Percentiles rank a stretch among this genome's conserved stretches.
Conservation (phyloP, 2,113 vertebrate species). For the Erpornis zantholeuca region DNA sequence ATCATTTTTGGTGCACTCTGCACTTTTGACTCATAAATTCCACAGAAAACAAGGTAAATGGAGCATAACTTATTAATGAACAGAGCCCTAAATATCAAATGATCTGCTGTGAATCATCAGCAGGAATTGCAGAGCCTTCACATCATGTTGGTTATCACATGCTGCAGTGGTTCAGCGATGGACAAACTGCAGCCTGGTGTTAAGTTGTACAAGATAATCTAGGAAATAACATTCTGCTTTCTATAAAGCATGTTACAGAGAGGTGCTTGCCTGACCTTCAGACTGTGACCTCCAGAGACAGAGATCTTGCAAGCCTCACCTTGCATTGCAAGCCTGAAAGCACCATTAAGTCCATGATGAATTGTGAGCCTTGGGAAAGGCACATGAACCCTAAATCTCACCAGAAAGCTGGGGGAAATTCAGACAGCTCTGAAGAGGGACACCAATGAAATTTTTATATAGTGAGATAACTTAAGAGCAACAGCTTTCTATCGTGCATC, state of each 20-base stretch:
- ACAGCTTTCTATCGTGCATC: background rate
- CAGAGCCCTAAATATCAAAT: conserved; percentile 68
- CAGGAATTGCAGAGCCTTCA: conserved; percentile 27
- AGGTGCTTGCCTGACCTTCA: conserved; percentile 20
- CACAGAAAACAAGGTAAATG: conserved; percentile 67
- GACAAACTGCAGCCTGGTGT: background rate
- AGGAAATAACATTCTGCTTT: background rate
- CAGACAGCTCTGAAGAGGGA: background rate
- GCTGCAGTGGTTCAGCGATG: background rate
- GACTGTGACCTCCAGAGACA: background rate
- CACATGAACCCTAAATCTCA: background rate
- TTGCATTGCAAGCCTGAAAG: conserved; percentile 22
- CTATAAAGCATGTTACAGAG: background rate
- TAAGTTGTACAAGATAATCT: background rate
- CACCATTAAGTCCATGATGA: background rate
- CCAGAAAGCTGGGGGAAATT: background rate
- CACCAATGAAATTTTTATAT: background rate
- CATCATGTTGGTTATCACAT: background rate
- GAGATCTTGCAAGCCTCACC: conserved; percentile 6
- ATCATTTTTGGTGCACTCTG: conserved; percentile 61
- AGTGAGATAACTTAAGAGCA: background rate
- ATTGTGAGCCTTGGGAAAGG: background rate
- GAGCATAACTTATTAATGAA: conserved; percentile 71
- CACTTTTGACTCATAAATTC: conserved; percentile 70
- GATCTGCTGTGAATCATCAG: conserved; percentile 62